A percentile compares a stretch with the other conserved stretches of the same genome.
phyloP scores from a whole-genome alignment of 2,888 invertebrate species.

The Neoascia interrupta region DNA sequence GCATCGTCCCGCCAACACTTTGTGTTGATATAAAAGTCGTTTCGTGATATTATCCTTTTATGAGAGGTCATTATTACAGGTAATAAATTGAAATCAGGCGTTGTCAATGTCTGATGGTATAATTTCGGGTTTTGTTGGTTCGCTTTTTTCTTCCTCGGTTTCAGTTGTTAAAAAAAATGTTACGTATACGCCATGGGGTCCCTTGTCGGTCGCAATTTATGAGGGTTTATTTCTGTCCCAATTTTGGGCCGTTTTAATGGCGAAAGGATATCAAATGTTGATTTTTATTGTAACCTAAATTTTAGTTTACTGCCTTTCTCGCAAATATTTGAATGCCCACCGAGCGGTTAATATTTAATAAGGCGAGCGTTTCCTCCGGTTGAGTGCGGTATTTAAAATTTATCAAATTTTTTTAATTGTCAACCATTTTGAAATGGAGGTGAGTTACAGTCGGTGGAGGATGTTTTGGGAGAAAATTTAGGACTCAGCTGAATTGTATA shows the following conservation, averaged over 20 bases:
- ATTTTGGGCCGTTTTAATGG: constrained; percentile 32
- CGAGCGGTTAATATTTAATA: no score
- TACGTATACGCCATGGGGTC: constrained; percentile 51
- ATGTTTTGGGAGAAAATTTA: no score
- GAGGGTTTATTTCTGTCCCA: constrained; percentile 44
- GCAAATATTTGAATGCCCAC: no score
- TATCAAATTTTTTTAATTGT: no score
- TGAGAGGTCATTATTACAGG: constrained; percentile 48
- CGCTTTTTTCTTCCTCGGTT: neutral
- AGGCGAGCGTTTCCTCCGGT: no score
- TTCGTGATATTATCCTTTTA: constrained; percentile 56
- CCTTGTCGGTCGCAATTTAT: constrained; percentile 25
- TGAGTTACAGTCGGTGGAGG: no score
- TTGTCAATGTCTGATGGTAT: constrained; percentile 48
- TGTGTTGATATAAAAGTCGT: constrained; percentile 14
- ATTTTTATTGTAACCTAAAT: constrained; percentile 50
- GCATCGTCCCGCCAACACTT: neutral
- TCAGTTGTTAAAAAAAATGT: constrained; percentile 31
- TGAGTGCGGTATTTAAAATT: no score
- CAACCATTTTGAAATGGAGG: no score
- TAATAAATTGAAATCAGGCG: constrained; percentile 59
- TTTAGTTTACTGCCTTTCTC: constrained; percentile 47
- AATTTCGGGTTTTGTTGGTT: constrained; percentile 16
- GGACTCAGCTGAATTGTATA: no score
- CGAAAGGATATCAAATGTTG: constrained; percentile 40